These are phyloP conservation scores for Drosophila rellima DNA, from an alignment of 2,888 invertebrate genomes.

Conservation along the genomic window DNA sequence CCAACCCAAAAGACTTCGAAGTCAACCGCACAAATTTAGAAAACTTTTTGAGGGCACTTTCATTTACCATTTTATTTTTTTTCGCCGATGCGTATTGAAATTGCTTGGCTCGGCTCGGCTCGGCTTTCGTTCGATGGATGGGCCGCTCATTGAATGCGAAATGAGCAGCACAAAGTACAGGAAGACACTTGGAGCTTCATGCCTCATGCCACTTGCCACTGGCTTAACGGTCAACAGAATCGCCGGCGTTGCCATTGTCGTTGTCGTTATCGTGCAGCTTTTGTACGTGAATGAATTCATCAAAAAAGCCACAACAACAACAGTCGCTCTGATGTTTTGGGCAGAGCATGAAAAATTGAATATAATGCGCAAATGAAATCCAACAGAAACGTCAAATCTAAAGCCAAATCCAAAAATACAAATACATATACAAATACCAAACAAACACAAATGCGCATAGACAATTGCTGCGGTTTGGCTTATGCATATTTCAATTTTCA, in stretches of 20 bases:
- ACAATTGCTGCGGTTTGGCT: constrained; percentile 60
- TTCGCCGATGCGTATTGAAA: constrained; percentile 76
- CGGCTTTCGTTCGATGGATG: constrained; percentile 80
- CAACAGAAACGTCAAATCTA: constrained; percentile 44
- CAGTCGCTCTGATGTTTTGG: constrained; percentile 11
- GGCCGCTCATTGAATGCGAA: constrained; percentile 76
- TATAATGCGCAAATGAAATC: constrained; percentile 78
- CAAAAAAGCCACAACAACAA: constrained; percentile 39
- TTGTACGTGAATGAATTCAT: constrained; percentile 77
- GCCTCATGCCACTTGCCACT: constrained; percentile 50
- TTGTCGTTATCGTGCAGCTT: constrained; percentile 43
- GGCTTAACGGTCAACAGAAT: constrained; percentile 73
- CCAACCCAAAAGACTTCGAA: constrained; percentile 47
- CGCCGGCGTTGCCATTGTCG: constrained; percentile 52
- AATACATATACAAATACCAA: constrained; percentile 27
- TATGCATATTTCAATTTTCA: constrained; percentile 61
- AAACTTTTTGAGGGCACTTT: constrained; percentile 83
- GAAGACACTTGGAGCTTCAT: constrained; percentile 55
- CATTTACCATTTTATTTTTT: constrained; percentile 74
- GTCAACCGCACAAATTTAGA: constrained; percentile 75
- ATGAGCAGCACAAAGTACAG: constrained; percentile 63
- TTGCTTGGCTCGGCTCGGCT: constrained; percentile 51
- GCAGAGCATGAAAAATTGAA: constrained; percentile 69
- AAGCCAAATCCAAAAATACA: constrained; percentile 44
- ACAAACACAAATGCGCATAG: constrained; percentile 46